A percentile compares a stretch with the other conserved stretches of the same genome.
Evolutionary conservation across 2,888 invertebrate genomes (phyloP).

Genomic region (Athripsodes cinereus): DNA sequence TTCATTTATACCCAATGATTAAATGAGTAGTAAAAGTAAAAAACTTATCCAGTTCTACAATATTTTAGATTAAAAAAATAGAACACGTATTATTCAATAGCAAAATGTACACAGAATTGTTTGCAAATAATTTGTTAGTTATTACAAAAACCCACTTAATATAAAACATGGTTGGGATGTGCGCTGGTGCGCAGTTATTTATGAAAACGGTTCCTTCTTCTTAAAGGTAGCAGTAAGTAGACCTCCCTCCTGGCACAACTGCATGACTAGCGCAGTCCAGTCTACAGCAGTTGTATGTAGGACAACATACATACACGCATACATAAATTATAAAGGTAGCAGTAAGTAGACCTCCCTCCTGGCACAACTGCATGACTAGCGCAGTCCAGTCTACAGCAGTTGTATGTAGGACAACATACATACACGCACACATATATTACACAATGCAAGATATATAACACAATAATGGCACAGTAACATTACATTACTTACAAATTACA

Average conservation of each 20-base stretch:
- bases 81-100: slow-evolving; percentile 27
- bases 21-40: slow-evolving; percentile 26
- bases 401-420: slow-evolving; percentile 4
- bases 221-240: no score
- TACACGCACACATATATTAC: no score
- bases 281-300: slow-evolving; percentile 11
- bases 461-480: not conserved
- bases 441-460: not conserved
- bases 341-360: no score
- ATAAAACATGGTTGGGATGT: not conserved
- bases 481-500: no score
- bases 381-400: slow-evolving; percentile 2
- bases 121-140: slow-evolving; percentile 25
- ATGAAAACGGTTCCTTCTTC: no score
- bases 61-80: slow-evolving; percentile 27
- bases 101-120: slow-evolving; percentile 27
- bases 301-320: no score
- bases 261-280: no score
- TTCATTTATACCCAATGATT: slow-evolving; percentile 9
- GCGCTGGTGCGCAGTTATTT: no score
- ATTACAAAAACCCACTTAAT: slow-evolving; percentile 21
- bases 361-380: no score
- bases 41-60: slow-evolving; percentile 26
- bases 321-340: no score
- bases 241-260: no score